Evolutionary conservation across 2,797 vertebrate species (phyloP).

Genomic region (Tapera naevia): DNA sequence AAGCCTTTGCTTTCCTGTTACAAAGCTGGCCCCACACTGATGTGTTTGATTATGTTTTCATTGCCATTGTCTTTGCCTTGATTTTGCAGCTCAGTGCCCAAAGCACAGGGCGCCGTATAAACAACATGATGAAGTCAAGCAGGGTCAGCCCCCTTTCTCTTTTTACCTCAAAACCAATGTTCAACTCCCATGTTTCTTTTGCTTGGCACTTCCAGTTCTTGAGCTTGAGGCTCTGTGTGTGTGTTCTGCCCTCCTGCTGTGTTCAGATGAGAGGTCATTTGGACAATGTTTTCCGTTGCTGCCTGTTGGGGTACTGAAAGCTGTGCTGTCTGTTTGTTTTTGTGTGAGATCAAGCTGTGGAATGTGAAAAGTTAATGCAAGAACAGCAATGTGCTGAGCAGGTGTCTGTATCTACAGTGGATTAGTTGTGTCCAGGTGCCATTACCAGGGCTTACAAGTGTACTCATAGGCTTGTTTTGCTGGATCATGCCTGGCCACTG

Average conservation of each 20-base stretch:
- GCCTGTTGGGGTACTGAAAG: neutral
- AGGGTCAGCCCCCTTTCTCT: neutral
- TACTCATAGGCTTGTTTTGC: neutral
- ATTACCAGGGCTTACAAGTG: neutral
- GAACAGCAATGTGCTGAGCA: neutral
- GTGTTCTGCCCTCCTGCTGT: neutral
- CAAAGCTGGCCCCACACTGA: neutral
- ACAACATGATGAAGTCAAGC: constrained; percentile 11
- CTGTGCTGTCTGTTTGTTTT: neutral
- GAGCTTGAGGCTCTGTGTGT: neutral
- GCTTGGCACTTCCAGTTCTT: neutral
- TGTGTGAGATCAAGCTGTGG: neutral
- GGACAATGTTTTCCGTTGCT: neutral
- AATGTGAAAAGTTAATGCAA: neutral
- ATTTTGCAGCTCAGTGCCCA: constrained; percentile 28
- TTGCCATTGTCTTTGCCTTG: constrained; percentile 49
- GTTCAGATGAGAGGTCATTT: constrained; percentile 10
- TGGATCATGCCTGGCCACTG: neutral
- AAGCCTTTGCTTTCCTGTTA: constrained; percentile 6
- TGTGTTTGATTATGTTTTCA: constrained; percentile 41
- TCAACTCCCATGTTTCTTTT: constrained; percentile 19
- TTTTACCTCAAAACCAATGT: constrained; percentile 36
- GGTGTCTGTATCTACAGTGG: neutral
- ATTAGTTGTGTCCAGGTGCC: neutral
- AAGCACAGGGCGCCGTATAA: neutral